A percentile compares a stretch with the other conserved stretches of the same genome.
Conservation (phyloP, 1,140 invertebrate species). For the Drosophila mojavensis region DNA sequence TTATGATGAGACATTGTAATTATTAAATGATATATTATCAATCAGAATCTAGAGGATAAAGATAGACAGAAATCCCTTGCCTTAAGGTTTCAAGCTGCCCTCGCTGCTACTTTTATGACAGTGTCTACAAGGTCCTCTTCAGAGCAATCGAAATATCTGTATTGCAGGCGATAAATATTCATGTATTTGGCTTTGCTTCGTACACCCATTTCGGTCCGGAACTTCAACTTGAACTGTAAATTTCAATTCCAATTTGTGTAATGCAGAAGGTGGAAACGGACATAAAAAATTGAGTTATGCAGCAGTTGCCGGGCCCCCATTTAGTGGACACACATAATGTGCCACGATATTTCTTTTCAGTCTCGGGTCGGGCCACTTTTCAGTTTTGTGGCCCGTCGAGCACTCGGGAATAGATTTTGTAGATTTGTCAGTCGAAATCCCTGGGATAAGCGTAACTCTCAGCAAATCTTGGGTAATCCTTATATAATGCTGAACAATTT, state of each 20-base stretch:
- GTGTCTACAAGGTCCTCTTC: too few relatives aligned
- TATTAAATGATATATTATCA: not conserved
- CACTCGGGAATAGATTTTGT: conserved; percentile 27
- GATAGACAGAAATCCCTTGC: too few relatives aligned
- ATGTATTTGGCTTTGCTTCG: not conserved
- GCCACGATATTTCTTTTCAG: conserved; percentile 37
- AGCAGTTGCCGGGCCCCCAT: conserved; percentile 39
- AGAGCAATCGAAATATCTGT: not conserved
- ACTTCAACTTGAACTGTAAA: conserved; percentile 38
- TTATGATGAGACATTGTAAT: too few relatives aligned
- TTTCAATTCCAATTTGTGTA: conserved; percentile 59
- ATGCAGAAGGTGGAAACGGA: conserved; percentile 48
- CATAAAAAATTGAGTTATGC: conserved; percentile 73
- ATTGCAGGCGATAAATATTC: not conserved
- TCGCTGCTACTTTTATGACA: not conserved
- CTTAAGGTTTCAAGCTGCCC: not conserved
- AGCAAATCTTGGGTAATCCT: conserved; percentile 8
- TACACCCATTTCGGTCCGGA: not conserved
- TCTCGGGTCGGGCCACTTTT: conserved; percentile 37
- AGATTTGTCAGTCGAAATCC: conserved; percentile 25
- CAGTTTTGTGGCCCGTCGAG: conserved; percentile 66
- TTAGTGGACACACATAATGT: conserved; percentile 31
- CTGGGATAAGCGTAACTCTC: conserved; percentile 2
- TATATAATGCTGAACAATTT: conserved; percentile 37
- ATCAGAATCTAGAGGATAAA: not conserved